Conservation (phyloP, 2,888 invertebrate species). For the Patella pellucida region DNA sequence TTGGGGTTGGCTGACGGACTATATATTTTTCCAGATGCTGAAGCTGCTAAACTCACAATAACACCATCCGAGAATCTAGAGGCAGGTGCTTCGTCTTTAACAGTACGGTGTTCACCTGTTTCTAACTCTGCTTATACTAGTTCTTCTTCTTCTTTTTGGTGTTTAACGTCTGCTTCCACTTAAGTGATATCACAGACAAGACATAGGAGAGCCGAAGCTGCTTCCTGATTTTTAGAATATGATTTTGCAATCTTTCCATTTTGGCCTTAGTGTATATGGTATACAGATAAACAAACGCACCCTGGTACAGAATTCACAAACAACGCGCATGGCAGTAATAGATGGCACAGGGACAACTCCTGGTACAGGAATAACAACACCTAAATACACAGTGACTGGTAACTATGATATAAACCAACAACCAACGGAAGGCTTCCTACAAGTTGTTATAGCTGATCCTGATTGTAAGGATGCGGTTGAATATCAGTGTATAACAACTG, state of each 20-base stretch:
- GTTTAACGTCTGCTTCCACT: no score
- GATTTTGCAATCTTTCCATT: no score
- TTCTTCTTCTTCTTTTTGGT: no score
- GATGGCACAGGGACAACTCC: not conserved
- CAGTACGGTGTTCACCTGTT: not conserved
- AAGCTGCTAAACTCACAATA: not conserved
- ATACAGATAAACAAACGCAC: not conserved
- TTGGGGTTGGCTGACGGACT: no score
- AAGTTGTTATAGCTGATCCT: not conserved
- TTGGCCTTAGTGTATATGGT: no score
- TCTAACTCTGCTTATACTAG: not conserved
- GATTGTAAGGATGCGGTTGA: not conserved
- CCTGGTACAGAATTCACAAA: no score
- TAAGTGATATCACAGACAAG: no score
- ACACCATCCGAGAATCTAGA: not conserved
- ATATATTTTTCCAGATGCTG: not conserved
- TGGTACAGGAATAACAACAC: not conserved
- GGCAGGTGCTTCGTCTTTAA: not conserved
- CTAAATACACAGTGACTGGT: not conserved
- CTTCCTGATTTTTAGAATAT: no score
- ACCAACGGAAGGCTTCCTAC: not conserved
- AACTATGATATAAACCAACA: not conserved
- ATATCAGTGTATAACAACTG: not conserved
- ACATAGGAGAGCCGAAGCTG: no score
- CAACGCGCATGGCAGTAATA: not conserved